Evolutionary conservation across 2,113 vertebrate genomes (phyloP).

Genomic region (Poeciliopsis occidentalis): DNA sequence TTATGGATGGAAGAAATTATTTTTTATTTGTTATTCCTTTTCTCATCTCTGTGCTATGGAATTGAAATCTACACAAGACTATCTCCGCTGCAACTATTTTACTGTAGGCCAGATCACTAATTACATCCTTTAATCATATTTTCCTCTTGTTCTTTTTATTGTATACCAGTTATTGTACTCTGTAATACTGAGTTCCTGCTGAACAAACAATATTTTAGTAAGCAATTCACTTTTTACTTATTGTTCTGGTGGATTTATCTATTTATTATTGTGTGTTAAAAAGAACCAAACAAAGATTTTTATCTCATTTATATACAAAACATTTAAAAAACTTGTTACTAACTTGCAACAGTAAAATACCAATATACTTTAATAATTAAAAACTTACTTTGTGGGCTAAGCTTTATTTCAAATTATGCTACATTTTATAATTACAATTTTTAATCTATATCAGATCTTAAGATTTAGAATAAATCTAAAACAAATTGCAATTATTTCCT

Average conservation of each 20-base stretch:
- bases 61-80: too few species aligned
- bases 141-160: background rate
- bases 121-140: too few species aligned
- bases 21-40: background rate
- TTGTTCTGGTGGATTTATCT: background rate
- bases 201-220: background rate
- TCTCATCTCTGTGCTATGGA: background rate
- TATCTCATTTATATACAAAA: too few species aligned
- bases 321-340: too few species aligned
- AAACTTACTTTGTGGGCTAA: background rate
- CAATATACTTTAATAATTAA: background rate
- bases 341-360: background rate
- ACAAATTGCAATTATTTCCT: too few species aligned
- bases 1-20: background rate
- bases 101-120: too few species aligned
- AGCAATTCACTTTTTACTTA: background rate
- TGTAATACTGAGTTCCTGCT: background rate
- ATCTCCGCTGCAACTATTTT: too few species aligned
- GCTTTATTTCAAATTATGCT: background rate
- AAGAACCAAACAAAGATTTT: background rate
- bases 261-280: background rate
- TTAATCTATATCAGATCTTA: background rate
- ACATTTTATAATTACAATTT: background rate
- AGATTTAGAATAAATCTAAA: background rate
- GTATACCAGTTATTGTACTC: background rate